A percentile compares a stretch with the other conserved stretches of the same genome.
These are phyloP conservation scores for Aquatica leii DNA, from an alignment of 2,888 invertebrate species.

Conservation along the genomic window DNA sequence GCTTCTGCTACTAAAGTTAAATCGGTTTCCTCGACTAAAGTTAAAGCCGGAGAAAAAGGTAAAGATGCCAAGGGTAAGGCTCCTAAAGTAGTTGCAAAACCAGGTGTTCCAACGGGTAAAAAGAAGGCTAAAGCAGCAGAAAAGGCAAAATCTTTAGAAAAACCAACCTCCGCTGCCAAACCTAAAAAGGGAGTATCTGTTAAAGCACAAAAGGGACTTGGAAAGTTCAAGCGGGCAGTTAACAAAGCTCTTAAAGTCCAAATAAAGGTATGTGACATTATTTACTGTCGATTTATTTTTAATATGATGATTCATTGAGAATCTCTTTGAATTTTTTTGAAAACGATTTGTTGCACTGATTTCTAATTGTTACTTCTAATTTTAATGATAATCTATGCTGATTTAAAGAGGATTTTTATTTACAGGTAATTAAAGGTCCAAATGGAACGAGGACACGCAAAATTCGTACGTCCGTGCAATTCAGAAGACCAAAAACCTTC, in stretches of 20 bases:
- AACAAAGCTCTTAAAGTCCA: slow-evolving; percentile 86
- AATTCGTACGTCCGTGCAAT: slow-evolving; percentile 94
- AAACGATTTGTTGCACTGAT: slow-evolving; percentile 45
- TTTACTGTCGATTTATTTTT: not conserved
- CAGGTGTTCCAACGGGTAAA: slow-evolving; percentile 54
- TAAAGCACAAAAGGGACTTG: slow-evolving; percentile 65
- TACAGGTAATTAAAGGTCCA: slow-evolving; percentile 87
- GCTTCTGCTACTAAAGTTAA: not conserved
- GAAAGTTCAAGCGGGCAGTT: slow-evolving; percentile 62
- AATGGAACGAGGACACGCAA: slow-evolving; percentile 89
- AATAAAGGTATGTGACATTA: slow-evolving; percentile 73
- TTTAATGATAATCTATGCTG: too few species aligned
- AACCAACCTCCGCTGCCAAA: slow-evolving; percentile 62
- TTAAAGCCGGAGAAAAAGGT: not conserved
- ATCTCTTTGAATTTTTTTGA: slow-evolving; percentile 64
- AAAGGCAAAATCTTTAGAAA: slow-evolving; percentile 38
- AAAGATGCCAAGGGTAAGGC: slow-evolving; percentile 33
- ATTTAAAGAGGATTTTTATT: slow-evolving; percentile 38
- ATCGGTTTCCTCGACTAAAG: not conserved
- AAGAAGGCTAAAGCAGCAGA: slow-evolving; percentile 62
- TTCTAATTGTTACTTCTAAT: slow-evolving; percentile 3
- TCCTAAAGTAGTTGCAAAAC: slow-evolving; percentile 39
- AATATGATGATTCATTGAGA: slow-evolving; percentile 63
- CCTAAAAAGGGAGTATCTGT: slow-evolving; percentile 64
- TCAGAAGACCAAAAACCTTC: slow-evolving; percentile 94